phyloP scores from a whole-genome alignment of 2,113 vertebrate species.

The Scalopus aquaticus region DNA sequence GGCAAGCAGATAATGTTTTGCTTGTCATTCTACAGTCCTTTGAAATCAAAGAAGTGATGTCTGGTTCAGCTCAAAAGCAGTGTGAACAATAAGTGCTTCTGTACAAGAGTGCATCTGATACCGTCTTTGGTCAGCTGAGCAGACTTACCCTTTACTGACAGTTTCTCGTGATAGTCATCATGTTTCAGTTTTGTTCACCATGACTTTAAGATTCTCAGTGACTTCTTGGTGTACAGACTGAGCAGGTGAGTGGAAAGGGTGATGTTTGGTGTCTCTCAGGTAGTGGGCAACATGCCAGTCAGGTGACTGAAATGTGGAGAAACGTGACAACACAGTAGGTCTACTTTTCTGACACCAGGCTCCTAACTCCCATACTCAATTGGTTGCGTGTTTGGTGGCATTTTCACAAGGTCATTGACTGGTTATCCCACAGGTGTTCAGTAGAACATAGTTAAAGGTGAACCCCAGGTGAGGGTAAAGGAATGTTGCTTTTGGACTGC shows the following conservation, averaged over 20 bases:
- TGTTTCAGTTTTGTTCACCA: background rate
- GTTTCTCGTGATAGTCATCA: background rate
- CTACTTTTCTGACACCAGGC: background rate
- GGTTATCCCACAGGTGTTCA: background rate
- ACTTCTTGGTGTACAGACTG: background rate
- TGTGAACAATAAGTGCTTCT: slow-evolving; percentile 35
- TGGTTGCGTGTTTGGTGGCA: background rate
- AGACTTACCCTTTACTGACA: background rate
- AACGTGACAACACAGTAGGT: accelerated
- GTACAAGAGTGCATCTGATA: slow-evolving; percentile 6
- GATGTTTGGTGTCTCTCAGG: background rate
- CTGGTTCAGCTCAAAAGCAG: slow-evolving; percentile 36
- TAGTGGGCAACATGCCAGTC: background rate
- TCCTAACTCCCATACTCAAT: background rate
- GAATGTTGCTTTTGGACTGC: background rate
- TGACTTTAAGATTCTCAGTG: background rate
- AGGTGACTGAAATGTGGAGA: background rate
- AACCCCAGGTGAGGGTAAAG: background rate
- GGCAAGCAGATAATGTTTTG: slow-evolving; percentile 57
- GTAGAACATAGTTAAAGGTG: background rate
- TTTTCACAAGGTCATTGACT: slow-evolving; percentile 20
- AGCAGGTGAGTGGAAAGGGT: background rate
- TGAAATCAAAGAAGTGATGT: slow-evolving; percentile 23
- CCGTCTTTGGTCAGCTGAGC: slow-evolving; percentile 52
- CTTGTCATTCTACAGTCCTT: slow-evolving; percentile 41